Conservation (phyloP, 2,113 vertebrate species). For the Grallaria varia region DNA sequence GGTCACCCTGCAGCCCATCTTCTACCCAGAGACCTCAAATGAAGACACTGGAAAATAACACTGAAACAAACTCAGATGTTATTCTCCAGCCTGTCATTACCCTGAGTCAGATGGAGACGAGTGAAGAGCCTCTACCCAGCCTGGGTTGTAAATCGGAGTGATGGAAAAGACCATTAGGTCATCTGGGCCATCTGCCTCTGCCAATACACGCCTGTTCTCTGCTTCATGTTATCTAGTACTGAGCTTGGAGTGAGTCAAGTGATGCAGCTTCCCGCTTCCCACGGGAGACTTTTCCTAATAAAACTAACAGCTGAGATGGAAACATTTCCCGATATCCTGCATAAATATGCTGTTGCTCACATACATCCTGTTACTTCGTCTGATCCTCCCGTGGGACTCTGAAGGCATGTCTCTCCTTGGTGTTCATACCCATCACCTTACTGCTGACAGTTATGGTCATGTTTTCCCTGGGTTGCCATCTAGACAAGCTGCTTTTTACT, state of each 20-base stretch:
- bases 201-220: conserved; percentile 15
- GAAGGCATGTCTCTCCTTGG: not conserved
- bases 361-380: not conserved
- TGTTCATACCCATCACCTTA: not conserved
- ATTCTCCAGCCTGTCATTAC: conserved; percentile 39
- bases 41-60: conserved; percentile 44
- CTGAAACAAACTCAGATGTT: conserved; percentile 30
- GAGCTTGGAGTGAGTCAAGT: conserved; percentile 35
- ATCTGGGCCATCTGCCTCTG: conserved; percentile 36
- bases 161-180: conserved; percentile 66
- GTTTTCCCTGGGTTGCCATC: conserved; percentile 21
- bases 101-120: conserved; percentile 43
- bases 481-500: not conserved
- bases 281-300: conserved; percentile 55
- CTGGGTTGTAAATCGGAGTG: not conserved
- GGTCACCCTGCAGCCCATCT: conserved; percentile 21
- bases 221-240: conserved; percentile 48
- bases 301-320: conserved; percentile 50
- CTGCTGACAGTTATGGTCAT: conserved; percentile 10
- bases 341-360: conserved; percentile 30
- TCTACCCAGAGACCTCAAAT: conserved; percentile 21
- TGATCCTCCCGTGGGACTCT: not conserved
- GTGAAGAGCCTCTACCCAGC: not conserved
- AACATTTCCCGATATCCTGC: conserved; percentile 26
- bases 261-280: conserved; percentile 52